phyloP scores from a whole-genome alignment of 2,888 invertebrate genomes.

The Hemicrepidius hirtus region DNA sequence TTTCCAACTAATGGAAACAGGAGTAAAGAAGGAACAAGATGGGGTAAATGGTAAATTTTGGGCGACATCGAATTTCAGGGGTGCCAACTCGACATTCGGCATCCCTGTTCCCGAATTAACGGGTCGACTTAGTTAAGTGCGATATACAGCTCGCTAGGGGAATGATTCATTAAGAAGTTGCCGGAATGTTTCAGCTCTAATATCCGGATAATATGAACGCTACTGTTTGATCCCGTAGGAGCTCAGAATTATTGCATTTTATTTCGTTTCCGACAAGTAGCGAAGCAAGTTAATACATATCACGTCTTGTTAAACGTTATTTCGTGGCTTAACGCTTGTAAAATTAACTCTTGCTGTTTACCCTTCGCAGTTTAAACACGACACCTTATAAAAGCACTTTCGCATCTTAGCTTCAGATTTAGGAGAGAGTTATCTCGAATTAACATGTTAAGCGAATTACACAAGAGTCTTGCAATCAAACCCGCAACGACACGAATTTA shows the following conservation, averaged over 20 bases:
- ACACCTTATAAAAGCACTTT: constrained; percentile 24
- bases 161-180: constrained; percentile 65
- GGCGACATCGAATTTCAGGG: constrained; percentile 35
- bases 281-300: constrained; percentile 30
- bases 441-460: too few species aligned
- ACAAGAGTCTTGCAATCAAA: too few species aligned
- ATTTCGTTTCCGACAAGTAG: constrained; percentile 41
- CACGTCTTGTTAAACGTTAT: constrained; percentile 34
- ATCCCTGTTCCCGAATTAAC: constrained; percentile 62
- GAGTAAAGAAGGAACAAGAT: constrained; percentile 39
- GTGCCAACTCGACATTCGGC: constrained; percentile 52
- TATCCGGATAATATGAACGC: constrained; percentile 55
- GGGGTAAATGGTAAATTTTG: constrained; percentile 33
- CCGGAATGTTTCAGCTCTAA: constrained; percentile 56
- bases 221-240: constrained; percentile 54
- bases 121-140: constrained; percentile 62
- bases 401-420: constrained; percentile 9
- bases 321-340: constrained; percentile 32
- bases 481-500: too few species aligned
- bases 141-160: constrained; percentile 64
- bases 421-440: constrained; percentile 5
- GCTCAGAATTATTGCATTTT: constrained; percentile 49
- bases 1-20: background rate
- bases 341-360: constrained; percentile 33
- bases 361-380: constrained; percentile 18